These are phyloP conservation scores for Peucedramus taeniatus DNA, from an alignment of 2,113 vertebrate species.

Conservation along the genomic window DNA sequence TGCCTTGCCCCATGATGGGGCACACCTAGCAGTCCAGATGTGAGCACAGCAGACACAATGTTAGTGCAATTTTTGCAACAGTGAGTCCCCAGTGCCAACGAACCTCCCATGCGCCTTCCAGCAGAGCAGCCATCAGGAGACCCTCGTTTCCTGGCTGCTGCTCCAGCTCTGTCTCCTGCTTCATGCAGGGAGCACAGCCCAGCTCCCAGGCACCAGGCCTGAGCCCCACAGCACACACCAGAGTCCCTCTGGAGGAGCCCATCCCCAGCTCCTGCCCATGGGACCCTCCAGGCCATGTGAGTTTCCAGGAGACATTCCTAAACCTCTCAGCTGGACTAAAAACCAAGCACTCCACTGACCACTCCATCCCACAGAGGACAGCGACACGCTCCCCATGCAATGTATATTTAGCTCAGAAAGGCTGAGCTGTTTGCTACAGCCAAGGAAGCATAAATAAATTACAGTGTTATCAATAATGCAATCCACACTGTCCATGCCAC, in stretches of 20 bases:
- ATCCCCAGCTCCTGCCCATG: not conserved
- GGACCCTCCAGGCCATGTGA: rapidly evolving
- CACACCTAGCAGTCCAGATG: not conserved
- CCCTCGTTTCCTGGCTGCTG: not conserved
- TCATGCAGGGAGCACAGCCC: not conserved
- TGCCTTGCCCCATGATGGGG: rapidly evolving
- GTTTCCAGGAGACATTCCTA: not conserved
- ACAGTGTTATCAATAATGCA: constrained; percentile 19
- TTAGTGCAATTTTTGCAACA: rapidly evolving
- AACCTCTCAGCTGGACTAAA: not conserved
- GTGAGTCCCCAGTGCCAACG: rapidly evolving
- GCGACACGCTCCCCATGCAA: rapidly evolving
- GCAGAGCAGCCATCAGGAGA: not conserved
- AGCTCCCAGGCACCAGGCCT: not conserved
- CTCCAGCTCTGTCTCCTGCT: rapidly evolving
- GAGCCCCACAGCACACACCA: not conserved
- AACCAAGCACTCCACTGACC: rapidly evolving
- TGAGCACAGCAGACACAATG: not conserved
- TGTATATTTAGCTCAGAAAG: not conserved
- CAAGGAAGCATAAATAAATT: constrained; percentile 21
- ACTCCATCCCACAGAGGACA: not conserved
- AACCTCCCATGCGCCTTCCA: rapidly evolving
- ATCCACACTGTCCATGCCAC: not conserved
- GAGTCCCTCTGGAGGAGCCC: not conserved
- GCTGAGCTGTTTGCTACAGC: not conserved